Evolutionary conservation across 2,797 vertebrate species (phyloP).

Genomic region (Poecile montanus): DNA sequence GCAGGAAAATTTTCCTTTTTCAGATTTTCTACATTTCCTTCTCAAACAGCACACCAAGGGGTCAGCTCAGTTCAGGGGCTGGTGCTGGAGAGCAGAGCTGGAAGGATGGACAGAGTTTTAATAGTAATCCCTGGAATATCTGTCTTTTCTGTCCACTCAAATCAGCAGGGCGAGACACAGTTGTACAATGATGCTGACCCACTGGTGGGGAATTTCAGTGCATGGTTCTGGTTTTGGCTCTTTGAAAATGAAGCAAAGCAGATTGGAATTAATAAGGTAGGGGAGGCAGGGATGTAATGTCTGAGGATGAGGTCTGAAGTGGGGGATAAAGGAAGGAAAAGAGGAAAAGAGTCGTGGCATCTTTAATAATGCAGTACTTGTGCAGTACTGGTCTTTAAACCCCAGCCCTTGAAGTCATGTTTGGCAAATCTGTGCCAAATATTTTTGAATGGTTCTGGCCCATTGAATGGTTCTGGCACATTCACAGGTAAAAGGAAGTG

Average conservation of each 20-base stretch:
- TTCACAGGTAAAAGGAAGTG: background rate
- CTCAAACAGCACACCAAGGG: background rate
- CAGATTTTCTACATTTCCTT: background rate
- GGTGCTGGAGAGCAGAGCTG: background rate
- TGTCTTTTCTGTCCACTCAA: background rate
- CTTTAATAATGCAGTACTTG: background rate
- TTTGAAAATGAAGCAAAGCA: background rate
- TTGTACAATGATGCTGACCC: background rate
- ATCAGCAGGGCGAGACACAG: background rate
- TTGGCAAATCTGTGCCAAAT: background rate
- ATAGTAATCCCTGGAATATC: background rate
- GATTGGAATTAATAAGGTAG: background rate
- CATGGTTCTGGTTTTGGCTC: background rate
- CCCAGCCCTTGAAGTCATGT: background rate
- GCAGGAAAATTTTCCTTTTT: background rate
- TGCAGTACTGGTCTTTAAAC: background rate
- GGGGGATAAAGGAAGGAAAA: background rate
- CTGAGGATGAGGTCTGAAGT: background rate
- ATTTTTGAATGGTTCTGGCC: background rate
- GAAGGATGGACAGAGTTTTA: background rate
- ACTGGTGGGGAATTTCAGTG: background rate
- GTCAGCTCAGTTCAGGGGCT: background rate
- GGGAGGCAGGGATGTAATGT: background rate
- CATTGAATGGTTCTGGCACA: background rate
- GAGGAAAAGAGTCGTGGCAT: rapidly evolving